A percentile compares a stretch with the other conserved stretches of the same genome.
Evolutionary conservation across 1,140 invertebrate species (phyloP).

Genomic region (Drosophila pachea): DNA sequence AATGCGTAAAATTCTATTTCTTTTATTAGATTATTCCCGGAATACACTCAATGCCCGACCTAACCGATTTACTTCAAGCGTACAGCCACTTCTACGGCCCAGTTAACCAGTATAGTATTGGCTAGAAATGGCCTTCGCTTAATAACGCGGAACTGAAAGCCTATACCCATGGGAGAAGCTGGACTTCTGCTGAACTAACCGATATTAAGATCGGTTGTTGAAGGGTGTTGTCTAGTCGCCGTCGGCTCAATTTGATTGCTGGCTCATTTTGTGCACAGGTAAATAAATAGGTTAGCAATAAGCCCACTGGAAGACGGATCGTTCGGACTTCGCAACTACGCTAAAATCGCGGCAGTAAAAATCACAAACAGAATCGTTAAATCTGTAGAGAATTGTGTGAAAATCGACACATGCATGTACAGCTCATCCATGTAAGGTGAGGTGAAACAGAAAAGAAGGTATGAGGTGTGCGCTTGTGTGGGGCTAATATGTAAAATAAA

Average conservation of each 20-base stretch:
- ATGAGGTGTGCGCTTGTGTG: background rate
- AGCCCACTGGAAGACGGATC: constrained; percentile 6
- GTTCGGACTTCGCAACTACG: constrained; percentile 44
- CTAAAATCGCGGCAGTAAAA: constrained; percentile 73
- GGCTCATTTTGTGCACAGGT: constrained; percentile 18
- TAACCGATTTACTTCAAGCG: too few species aligned
- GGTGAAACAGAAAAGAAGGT: background rate
- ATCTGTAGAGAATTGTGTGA: constrained; percentile 76
- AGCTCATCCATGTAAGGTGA: background rate
- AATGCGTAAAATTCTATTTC: too few species aligned
- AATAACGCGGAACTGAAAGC: too few species aligned
- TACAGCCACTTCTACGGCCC: too few species aligned
- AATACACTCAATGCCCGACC: too few species aligned
- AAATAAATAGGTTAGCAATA: constrained; percentile 46
- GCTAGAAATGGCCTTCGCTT: too few species aligned
- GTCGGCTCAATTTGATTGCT: too few species aligned
- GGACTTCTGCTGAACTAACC: too few species aligned
- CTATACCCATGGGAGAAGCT: too few species aligned
- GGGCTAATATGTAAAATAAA: constrained; percentile 54
- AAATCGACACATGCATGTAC: constrained; percentile 41
- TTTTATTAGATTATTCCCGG: too few species aligned
- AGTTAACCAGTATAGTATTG: too few species aligned
- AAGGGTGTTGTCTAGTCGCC: constrained; percentile 14
- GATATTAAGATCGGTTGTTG: too few species aligned
- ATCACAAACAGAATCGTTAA: constrained; percentile 71